Conservation (phyloP, 2,888 invertebrate genomes). For the Platycheirus albimanus region DNA sequence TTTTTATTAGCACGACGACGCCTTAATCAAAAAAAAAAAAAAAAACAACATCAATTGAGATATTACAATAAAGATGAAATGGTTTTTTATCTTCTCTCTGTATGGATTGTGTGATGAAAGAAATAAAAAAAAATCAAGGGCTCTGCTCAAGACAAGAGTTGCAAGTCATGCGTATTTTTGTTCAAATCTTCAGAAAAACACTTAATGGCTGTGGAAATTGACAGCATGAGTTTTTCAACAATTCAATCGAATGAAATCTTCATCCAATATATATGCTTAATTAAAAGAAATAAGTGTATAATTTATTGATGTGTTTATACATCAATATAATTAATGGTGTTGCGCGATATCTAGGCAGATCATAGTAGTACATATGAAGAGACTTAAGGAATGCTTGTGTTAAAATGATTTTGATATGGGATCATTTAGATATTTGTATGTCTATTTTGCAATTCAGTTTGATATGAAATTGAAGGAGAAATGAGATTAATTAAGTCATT, state of each 20-base stretch:
- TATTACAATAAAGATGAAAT: slow-evolving; percentile 58
- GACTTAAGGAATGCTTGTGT: no score
- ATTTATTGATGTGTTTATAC: slow-evolving; percentile 44
- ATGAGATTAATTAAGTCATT: background rate
- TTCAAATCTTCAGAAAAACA: slow-evolving; percentile 53
- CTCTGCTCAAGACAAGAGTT: slow-evolving; percentile 38
- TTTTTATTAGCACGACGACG: slow-evolving; percentile 63
- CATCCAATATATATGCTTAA: slow-evolving; percentile 56
- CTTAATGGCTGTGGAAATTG: slow-evolving; percentile 54
- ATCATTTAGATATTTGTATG: background rate
- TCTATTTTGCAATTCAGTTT: slow-evolving; percentile 26
- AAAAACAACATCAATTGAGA: slow-evolving; percentile 40
- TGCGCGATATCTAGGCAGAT: slow-evolving; percentile 15
- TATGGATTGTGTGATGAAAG: slow-evolving; percentile 34
- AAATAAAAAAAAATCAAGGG: slow-evolving; percentile 56
- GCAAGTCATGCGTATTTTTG: slow-evolving; percentile 66
- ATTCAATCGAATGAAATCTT: slow-evolving; percentile 51
- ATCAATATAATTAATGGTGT: slow-evolving; percentile 35
- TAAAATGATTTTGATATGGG: no score
- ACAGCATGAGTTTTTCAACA: slow-evolving; percentile 49
- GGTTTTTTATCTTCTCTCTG: slow-evolving; percentile 57
- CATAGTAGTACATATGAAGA: slow-evolving; percentile 6
- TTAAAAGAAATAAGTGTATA: slow-evolving; percentile 36
- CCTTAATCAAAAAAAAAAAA: slow-evolving; percentile 31
- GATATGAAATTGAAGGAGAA: background rate